Conservation (phyloP, 2,888 invertebrate species). For the Drosophila affinis region DNA sequence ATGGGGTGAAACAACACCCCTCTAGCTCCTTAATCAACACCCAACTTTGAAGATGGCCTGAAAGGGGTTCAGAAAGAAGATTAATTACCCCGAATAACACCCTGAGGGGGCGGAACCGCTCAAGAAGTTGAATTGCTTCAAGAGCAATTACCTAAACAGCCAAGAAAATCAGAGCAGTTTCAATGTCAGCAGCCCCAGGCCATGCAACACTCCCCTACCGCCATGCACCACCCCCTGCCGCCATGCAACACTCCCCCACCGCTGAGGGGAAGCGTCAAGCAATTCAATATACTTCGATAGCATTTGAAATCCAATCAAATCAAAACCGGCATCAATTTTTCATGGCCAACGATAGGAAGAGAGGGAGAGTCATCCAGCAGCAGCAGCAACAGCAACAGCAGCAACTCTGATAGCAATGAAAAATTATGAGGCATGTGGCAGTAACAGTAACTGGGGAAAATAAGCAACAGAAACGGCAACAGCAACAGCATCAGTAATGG, state of each 20-base stretch:
- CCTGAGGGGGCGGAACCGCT: conserved; percentile 2
- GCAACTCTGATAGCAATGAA: conserved; percentile 62
- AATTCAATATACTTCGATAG: conserved; percentile 60
- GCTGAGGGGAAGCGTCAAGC: conserved; percentile 14
- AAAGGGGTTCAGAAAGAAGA: conserved; percentile 4
- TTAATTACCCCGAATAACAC: conserved; percentile 42
- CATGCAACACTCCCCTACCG: background rate
- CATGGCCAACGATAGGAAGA: conserved; percentile 28
- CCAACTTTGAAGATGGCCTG: background rate
- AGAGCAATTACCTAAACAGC: conserved; percentile 44
- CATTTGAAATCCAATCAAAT: conserved; percentile 74
- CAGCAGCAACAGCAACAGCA: background rate
- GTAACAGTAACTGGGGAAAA: conserved; percentile 33
- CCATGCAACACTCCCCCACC: background rate
- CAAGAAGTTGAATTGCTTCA: conserved; percentile 25
- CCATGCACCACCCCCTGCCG: background rate
- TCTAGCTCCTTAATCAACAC: background rate
- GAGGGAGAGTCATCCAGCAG: background rate
- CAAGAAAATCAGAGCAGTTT: conserved; percentile 31
- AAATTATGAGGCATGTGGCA: conserved; percentile 75
- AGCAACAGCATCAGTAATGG: conserved; percentile 35
- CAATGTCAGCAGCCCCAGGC: conserved; percentile 11
- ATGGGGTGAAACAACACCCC: conserved; percentile 4
- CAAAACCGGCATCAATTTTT: conserved; percentile 60
- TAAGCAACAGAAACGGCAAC: conserved; percentile 16